A percentile compares a stretch with the other conserved stretches of the same genome.
Evolutionary conservation across 1,140 invertebrate genomes (phyloP).

Genomic region (Oncopeltus fasciatus): DNA sequence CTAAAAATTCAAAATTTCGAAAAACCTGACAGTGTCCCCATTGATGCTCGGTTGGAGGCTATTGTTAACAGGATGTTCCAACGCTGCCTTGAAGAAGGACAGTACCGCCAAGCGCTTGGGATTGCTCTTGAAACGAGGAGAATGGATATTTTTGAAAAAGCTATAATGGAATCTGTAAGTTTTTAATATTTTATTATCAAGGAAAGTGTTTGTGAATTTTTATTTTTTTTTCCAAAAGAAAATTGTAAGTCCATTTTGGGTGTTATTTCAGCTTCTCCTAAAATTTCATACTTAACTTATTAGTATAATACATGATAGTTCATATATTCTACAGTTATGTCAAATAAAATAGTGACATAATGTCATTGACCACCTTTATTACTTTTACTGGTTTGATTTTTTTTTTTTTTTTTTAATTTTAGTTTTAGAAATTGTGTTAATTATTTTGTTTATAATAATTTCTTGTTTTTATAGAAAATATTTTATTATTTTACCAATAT

Average conservation of each 20-base stretch:
- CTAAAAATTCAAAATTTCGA: constrained; percentile 51
- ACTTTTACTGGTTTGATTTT: too few species aligned
- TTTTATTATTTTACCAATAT: too few species aligned
- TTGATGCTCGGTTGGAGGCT: constrained; percentile 77
- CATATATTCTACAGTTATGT: too few species aligned
- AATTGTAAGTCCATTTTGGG: not conserved
- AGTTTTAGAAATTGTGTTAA: too few species aligned
- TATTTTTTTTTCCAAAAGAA: too few species aligned
- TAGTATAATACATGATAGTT: too few species aligned
- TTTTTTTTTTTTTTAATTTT: constrained; percentile 4
- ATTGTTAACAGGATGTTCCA: constrained; percentile 97
- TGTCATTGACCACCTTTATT: too few species aligned
- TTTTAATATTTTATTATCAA: constrained; percentile 15
- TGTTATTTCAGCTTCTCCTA: too few species aligned
- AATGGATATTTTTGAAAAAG: constrained; percentile 88
- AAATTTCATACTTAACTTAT: too few species aligned
- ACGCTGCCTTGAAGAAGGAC: constrained; percentile 82
- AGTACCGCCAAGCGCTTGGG: constrained; percentile 85
- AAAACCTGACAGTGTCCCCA: constrained; percentile 43
- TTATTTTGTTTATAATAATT: too few species aligned
- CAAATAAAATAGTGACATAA: too few species aligned
- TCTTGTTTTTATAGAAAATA: too few species aligned
- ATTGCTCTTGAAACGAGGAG: constrained; percentile 87
- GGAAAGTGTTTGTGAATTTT: not conserved
- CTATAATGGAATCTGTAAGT: constrained; percentile 71